Evolutionary conservation across 2,113 vertebrate genomes (phyloP).

Genomic region (Cottus gobio): DNA sequence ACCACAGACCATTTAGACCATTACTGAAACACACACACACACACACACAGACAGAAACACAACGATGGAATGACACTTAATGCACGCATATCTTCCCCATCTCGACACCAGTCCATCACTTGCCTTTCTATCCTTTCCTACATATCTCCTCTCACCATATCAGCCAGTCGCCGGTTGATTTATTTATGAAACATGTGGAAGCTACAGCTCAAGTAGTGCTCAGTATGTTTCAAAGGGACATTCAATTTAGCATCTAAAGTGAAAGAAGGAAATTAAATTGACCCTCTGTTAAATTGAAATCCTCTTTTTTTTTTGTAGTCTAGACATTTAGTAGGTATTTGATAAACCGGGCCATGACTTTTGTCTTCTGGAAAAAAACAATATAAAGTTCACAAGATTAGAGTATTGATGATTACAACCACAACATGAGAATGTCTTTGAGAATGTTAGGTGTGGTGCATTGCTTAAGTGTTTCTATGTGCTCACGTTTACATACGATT

Average conservation of each 20-base stretch:
- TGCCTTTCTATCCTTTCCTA: conserved; percentile 59
- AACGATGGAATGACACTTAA: conserved; percentile 75
- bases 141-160: conserved; percentile 58
- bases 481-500: not conserved
- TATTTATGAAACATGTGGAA: conserved; percentile 68
- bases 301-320: conserved; percentile 44
- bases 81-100: conserved; percentile 66
- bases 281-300: conserved; percentile 56
- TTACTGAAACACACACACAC: conserved; percentile 71
- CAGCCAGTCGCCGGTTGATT: conserved; percentile 56
- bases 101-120: conserved; percentile 66
- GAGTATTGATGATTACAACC: conserved; percentile 2
- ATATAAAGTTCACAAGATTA: not conserved
- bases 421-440: conserved; percentile 2
- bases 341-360: not conserved
- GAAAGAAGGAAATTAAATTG: conserved; percentile 69
- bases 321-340: conserved; percentile 6
- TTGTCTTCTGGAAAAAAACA: not conserved
- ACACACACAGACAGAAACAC: conserved; percentile 51
- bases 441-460: not conserved
- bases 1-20: conserved; percentile 79
- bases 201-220: conserved; percentile 37
- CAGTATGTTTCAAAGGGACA: conserved; percentile 62
- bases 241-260: conserved; percentile 74
- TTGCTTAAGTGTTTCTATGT: not conserved